Percentiles rank a stretch among this genome's conserved stretches.
Conservation (phyloP, 23 tunicate species). For the Trididemnum miniatum region DNA sequence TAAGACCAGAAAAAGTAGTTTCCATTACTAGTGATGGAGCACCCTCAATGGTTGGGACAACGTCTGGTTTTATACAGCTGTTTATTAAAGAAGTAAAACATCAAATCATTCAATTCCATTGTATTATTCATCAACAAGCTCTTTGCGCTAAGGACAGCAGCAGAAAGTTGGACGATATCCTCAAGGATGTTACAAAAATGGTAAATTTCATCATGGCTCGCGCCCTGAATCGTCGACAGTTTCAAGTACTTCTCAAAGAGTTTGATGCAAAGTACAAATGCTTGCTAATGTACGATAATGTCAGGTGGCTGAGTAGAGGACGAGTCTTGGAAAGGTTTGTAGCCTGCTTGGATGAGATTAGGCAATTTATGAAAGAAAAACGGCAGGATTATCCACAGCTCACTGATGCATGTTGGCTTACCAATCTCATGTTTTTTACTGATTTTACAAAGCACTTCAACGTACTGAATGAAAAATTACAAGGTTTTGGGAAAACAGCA, state of each 20-base stretch:
- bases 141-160: background rate
- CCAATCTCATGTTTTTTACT: conserved; percentile 3
- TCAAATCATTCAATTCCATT: background rate
- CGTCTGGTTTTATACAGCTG: background rate
- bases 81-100: background rate
- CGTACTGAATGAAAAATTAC: background rate
- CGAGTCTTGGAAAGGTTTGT: background rate
- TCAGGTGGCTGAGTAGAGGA: background rate
- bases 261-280: background rate
- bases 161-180: background rate
- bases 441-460: background rate
- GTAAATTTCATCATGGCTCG: background rate
- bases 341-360: conserved; percentile 4
- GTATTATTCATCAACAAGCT: conserved; percentile 5
- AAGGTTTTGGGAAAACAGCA: background rate
- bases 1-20: conserved; percentile 1
- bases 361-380: background rate
- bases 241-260: background rate
- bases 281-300: background rate
- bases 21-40: background rate
- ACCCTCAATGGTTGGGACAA: background rate
- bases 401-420: background rate
- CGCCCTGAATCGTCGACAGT: background rate
- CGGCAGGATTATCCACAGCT: background rate
- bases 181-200: background rate